These are phyloP conservation scores for Caenorhabditis afra DNA, from an alignment of 2,888 invertebrate genomes.

Conservation along the genomic window DNA sequence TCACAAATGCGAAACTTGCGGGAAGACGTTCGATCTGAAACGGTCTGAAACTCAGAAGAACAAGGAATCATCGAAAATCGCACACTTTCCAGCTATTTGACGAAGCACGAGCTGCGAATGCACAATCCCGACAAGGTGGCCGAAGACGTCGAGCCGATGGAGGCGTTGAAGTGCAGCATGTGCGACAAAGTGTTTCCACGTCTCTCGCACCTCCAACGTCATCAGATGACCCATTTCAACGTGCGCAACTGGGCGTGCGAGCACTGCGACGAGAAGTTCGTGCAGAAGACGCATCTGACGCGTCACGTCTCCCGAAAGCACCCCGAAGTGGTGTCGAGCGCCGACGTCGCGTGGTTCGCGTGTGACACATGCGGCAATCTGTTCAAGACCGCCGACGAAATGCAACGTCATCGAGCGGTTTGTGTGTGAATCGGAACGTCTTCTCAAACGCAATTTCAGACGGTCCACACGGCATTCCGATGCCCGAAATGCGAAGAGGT, in stretches of 20 bases:
- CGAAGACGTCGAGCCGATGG: constrained; percentile 8
- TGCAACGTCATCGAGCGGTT: constrained; percentile 41
- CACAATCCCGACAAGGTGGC: constrained; percentile 48
- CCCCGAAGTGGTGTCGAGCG: constrained; percentile 36
- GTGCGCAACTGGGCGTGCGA: constrained; percentile 62
- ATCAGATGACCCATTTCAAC: constrained; percentile 68
- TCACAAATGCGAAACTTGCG: constrained; percentile 45
- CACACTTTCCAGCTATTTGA: constrained; percentile 64
- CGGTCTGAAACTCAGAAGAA: constrained; percentile 8
- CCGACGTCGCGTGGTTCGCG: constrained; percentile 25
- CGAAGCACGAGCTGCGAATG: constrained; percentile 63
- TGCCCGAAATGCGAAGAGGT: constrained; percentile 49
- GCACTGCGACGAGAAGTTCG: constrained; percentile 62
- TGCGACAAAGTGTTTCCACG: constrained; percentile 69
- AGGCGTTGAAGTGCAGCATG: constrained; percentile 61
- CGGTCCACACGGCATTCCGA: constrained; percentile 26
- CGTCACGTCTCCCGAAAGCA: constrained; percentile 64
- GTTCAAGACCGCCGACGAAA: constrained; percentile 58
- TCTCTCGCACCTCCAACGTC: constrained; percentile 69
- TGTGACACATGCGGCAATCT: constrained; percentile 60
- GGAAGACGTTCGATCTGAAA: constrained; percentile 47
- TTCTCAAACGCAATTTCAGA: constrained; percentile 45
- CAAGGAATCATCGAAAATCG: background rate
- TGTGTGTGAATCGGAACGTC: background rate
- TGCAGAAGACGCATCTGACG: constrained; percentile 67